phyloP scores from a whole-genome alignment of 2,888 invertebrate genomes.

The Clusia tigrina region DNA sequence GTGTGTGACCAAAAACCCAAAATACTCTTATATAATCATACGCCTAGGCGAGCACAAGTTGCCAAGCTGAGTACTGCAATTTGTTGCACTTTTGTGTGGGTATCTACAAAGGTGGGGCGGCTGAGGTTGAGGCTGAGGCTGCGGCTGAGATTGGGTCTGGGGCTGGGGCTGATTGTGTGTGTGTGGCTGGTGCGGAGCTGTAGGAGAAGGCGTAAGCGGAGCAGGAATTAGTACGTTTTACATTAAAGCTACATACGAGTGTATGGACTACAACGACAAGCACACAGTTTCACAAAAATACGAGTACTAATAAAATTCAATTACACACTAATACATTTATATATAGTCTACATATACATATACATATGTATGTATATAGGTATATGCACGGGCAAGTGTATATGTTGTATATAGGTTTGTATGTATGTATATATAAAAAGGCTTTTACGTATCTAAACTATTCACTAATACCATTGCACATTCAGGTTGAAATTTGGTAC shows the following conservation, averaged over 20 bases:
- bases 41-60: conserved; percentile 60
- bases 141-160: neutral
- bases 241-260: neutral
- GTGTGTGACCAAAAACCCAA: neutral
- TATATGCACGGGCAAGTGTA: conserved; percentile 34
- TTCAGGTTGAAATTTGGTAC: conserved; percentile 6
- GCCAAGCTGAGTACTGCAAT: conserved; percentile 47
- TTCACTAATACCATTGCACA: neutral
- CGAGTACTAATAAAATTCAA: conserved; percentile 17
- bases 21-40: conserved; percentile 49
- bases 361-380: too few species aligned
- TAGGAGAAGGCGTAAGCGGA: neutral
- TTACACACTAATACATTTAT: conserved; percentile 39
- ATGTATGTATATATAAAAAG: neutral
- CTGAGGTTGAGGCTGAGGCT: neutral
- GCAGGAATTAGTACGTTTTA: conserved; percentile 12
- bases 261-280: neutral
- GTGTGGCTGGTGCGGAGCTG: neutral
- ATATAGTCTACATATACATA: too few species aligned
- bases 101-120: too few species aligned
- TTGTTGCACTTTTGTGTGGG: conserved; percentile 57
- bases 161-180: neutral
- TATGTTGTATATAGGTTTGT: neutral
- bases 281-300: conserved; percentile 24
- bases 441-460: conserved; percentile 6